These are phyloP conservation scores for Drosophila bocqueti DNA, from an alignment of 1,140 invertebrate species.

Conservation along the genomic window DNA sequence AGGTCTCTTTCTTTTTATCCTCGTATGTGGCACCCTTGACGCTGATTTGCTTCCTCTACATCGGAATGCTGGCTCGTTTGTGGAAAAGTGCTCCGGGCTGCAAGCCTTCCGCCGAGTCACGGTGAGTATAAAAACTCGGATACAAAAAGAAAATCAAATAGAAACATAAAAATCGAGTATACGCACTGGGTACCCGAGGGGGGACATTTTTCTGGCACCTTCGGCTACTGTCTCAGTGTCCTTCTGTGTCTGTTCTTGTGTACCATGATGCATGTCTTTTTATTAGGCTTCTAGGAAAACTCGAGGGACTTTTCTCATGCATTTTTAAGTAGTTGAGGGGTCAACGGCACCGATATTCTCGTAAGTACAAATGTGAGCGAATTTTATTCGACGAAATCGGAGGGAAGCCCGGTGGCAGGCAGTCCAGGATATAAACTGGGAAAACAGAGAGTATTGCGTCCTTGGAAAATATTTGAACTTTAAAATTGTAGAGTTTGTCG, in stretches of 20 bases:
- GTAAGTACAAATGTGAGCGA: slow-evolving; percentile 8
- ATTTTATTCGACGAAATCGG: neutral
- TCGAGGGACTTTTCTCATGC: slow-evolving; percentile 61
- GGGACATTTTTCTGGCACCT: no score
- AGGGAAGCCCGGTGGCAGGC: no score
- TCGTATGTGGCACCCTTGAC: slow-evolving; percentile 94
- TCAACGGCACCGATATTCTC: slow-evolving; percentile 26
- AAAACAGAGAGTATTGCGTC: neutral
- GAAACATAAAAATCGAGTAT: neutral
- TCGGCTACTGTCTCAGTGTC: slow-evolving; percentile 2
- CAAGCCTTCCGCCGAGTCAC: slow-evolving; percentile 87
- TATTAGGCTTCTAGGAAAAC: slow-evolving; percentile 48
- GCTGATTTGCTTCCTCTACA: slow-evolving; percentile 95
- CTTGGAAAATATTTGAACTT: neutral
- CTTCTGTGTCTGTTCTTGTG: slow-evolving; percentile 20
- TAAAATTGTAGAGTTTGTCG: no score
- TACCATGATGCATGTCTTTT: slow-evolving; percentile 66
- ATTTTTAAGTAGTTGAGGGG: slow-evolving; percentile 61
- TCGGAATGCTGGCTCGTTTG: no score
- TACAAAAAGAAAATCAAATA: slow-evolving; percentile 44
- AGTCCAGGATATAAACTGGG: no score
- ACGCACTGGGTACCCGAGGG: no score
- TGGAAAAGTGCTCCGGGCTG: slow-evolving; percentile 92
- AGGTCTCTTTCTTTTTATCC: slow-evolving; percentile 93
- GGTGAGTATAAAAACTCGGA: slow-evolving; percentile 57